Evolutionary conservation across 2,888 invertebrate species (phyloP).

Genomic region (Hirtodrosophila histrioides): DNA sequence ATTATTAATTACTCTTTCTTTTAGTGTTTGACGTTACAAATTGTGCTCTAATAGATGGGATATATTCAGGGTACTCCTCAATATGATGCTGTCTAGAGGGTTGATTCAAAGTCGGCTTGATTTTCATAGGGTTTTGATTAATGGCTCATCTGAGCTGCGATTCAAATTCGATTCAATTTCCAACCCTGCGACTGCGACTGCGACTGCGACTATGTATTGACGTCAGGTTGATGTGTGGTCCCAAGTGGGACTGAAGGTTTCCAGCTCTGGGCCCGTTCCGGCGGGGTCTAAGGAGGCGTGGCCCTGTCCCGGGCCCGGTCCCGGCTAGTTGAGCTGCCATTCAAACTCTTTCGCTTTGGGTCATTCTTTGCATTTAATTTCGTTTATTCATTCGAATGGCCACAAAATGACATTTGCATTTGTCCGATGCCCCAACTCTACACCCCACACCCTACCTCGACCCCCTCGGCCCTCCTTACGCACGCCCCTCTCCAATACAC

Average conservation of each 20-base stretch:
- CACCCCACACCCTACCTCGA: not conserved
- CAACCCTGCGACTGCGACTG: constrained; percentile 24
- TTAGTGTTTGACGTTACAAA: not conserved
- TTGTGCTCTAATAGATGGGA: constrained; percentile 1
- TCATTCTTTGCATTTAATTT: constrained; percentile 79
- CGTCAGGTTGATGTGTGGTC: constrained; percentile 43
- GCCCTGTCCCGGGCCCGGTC: not conserved
- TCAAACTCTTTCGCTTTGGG: constrained; percentile 59
- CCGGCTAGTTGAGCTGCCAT: constrained; percentile 55
- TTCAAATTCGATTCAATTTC: constrained; percentile 45
- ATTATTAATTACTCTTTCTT: constrained; percentile 7
- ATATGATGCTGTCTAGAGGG: not conserved
- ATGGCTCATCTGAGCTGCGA: constrained; percentile 30
- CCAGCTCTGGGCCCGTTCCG: not conserved
- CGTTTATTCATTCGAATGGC: constrained; percentile 83
- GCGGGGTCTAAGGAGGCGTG: constrained; percentile 7
- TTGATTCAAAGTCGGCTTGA: constrained; percentile 3
- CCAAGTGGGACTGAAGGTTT: constrained; percentile 17
- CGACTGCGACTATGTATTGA: constrained; percentile 27
- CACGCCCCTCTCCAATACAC: constrained; percentile 14
- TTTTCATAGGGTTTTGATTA: constrained; percentile 43
- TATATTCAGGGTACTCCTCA: not conserved
- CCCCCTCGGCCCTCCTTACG: not conserved
- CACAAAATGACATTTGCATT: constrained; percentile 83
- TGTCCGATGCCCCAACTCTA: constrained; percentile 31